Percentiles rank a stretch among this genome's conserved stretches.
Conservation (phyloP, 2,113 vertebrate genomes). For the Anoplopoma fimbria region DNA sequence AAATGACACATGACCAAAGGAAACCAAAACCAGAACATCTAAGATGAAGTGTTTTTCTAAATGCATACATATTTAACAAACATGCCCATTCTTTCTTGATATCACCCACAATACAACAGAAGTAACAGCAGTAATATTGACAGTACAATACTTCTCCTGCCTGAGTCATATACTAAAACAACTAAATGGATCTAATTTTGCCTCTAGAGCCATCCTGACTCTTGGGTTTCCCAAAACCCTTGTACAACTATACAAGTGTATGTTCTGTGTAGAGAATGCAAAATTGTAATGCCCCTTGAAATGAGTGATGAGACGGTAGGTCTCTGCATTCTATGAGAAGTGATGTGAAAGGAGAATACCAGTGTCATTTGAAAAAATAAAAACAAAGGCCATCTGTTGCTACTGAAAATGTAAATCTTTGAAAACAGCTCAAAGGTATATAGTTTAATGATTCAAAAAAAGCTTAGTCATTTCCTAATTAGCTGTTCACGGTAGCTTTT, state of each 20-base stretch:
- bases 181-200: constrained; percentile 7
- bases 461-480: background rate
- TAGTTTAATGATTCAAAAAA: background rate
- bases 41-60: background rate
- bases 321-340: background rate
- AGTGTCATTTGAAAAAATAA: background rate
- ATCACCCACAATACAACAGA: background rate
- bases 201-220: constrained; percentile 21
- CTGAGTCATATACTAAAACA: constrained; percentile 28
- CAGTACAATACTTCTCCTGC: constrained; percentile 54
- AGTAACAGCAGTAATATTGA: constrained; percentile 32
- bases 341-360: constrained; percentile 7
- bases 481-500: background rate
- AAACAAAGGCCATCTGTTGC: no score
- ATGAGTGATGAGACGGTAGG: background rate
- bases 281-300: background rate
- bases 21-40: background rate
- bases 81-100: background rate
- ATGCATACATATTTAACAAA: constrained; percentile 1
- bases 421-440: background rate
- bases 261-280: background rate
- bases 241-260: background rate
- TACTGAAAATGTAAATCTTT: no score
- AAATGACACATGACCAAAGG: background rate
- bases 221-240: constrained; percentile 17